Conservation (phyloP, 2,113 vertebrate genomes). For the Polyodon spathula region DNA sequence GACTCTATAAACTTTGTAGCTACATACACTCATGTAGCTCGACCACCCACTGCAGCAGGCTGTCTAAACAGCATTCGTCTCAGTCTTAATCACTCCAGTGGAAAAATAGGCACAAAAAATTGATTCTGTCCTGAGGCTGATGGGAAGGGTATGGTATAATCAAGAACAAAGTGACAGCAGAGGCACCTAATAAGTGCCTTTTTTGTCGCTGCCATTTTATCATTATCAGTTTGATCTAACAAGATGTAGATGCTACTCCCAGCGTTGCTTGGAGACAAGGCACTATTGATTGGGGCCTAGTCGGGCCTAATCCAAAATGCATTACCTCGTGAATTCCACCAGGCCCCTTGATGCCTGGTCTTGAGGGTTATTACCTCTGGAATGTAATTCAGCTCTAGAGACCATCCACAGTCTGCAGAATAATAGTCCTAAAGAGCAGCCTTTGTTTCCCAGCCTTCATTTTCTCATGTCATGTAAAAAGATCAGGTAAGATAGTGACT, state of each 20-base stretch:
- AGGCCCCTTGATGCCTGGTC: conserved; percentile 24
- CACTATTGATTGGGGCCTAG: conserved; percentile 27
- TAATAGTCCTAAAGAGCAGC: conserved; percentile 15
- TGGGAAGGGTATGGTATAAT: conserved; percentile 13
- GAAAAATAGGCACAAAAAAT: conserved; percentile 18
- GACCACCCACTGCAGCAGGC: conserved; percentile 83
- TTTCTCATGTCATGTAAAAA: conserved; percentile 19
- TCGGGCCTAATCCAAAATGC: conserved; percentile 46
- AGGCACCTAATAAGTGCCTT: not conserved
- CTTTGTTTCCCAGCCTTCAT: conserved; percentile 29
- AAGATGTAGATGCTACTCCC: conserved; percentile 23
- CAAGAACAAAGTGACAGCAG: conserved; percentile 7
- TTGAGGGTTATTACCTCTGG: conserved; percentile 32
- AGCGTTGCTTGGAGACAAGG: conserved; percentile 25
- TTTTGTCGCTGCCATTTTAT: conserved; percentile 12
- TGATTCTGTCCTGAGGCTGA: conserved; percentile 14
- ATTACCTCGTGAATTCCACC: conserved; percentile 35
- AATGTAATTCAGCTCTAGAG: conserved; percentile 20
- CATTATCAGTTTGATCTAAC: conserved; percentile 25
- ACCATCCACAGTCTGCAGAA: conserved; percentile 12
- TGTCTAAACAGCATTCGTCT: conserved; percentile 79
- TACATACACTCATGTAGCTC: conserved; percentile 42
- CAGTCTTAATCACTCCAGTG: conserved; percentile 52
- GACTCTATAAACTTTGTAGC: conserved; percentile 72
- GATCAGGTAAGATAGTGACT: conserved; percentile 49